Percentiles rank a stretch among this genome's conserved stretches.
Conservation (phyloP, 2,797 vertebrate species). For the Anas capensis region DNA sequence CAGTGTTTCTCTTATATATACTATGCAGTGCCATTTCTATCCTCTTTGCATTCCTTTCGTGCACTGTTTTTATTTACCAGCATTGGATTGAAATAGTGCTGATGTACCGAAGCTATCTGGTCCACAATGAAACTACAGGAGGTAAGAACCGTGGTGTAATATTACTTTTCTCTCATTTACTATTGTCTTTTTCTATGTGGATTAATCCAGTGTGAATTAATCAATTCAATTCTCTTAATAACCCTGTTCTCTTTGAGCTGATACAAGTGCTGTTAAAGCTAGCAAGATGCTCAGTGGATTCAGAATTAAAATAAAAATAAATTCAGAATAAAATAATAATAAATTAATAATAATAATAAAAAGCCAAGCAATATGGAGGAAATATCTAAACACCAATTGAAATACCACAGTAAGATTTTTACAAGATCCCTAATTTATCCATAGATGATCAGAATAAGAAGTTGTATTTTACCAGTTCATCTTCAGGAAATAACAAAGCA, state of each 20-base stretch:
- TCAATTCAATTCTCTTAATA: neutral
- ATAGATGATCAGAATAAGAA: neutral
- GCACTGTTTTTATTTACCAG: constrained; percentile 70
- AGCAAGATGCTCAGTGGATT: neutral
- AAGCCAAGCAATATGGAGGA: neutral
- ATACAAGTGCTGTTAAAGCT: neutral
- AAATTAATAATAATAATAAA: too few species aligned
- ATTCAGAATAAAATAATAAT: neutral
- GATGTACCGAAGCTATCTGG: constrained; percentile 80
- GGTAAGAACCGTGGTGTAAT: constrained; percentile 73
- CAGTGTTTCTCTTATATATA: constrained; percentile 64
- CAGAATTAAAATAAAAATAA: neutral
- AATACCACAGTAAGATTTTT: neutral
- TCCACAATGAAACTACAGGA: constrained; percentile 61
- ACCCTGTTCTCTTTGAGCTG: neutral
- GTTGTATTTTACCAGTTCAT: neutral
- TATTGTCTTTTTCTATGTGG: neutral
- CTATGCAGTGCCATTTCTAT: constrained; percentile 64
- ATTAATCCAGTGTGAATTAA: neutral
- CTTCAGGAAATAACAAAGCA: neutral
- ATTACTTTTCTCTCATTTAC: neutral
- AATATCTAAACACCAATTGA: neutral
- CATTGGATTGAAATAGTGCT: constrained; percentile 88
- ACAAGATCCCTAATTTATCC: neutral
- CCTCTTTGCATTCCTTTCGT: constrained; percentile 68